Conservation (phyloP, 2,797 vertebrate genomes). For the Melanotaenia trifasciata region DNA sequence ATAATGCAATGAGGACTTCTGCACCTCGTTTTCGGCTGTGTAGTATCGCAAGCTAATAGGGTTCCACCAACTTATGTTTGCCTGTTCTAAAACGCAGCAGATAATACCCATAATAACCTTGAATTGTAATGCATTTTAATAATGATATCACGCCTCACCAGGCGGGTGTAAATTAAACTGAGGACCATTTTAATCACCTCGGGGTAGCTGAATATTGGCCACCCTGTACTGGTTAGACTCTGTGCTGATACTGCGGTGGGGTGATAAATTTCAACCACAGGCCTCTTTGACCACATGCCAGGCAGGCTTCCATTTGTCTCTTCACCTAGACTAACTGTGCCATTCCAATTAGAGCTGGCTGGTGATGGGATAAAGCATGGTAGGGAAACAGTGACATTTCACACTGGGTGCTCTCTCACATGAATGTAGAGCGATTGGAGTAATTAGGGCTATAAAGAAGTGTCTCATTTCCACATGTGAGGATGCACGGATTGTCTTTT, state of each 20-base stretch:
- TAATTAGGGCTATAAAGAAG: conserved; percentile 71
- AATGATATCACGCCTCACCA: conserved; percentile 77
- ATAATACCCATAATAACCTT: conserved; percentile 70
- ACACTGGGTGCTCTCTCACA: conserved; percentile 55
- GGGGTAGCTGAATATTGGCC: conserved; percentile 71
- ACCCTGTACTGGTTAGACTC: conserved; percentile 62
- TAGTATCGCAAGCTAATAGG: conserved; percentile 33
- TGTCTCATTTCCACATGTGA: conserved; percentile 28
- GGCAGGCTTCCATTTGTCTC: conserved; percentile 50
- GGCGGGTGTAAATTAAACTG: conserved; percentile 71
- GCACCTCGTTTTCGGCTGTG: conserved; percentile 21
- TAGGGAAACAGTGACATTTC: conserved; percentile 73
- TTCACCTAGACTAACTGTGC: conserved; percentile 57
- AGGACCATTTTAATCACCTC: conserved; percentile 77
- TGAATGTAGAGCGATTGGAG: conserved; percentile 73
- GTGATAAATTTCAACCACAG: conserved; percentile 76
- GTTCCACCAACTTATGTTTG: conserved; percentile 38
- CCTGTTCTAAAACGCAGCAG: conserved; percentile 57
- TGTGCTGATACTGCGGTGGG: conserved; percentile 63
- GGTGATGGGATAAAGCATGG: conserved; percentile 52
- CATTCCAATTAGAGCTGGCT: conserved; percentile 67
- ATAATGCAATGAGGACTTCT: conserved; percentile 41
- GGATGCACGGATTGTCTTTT: conserved; percentile 48
- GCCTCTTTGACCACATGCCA: conserved; percentile 77
- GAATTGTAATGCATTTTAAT: conserved; percentile 72